phyloP scores from a whole-genome alignment of 2,888 invertebrate genomes.

The Protodeltote pygarga region DNA sequence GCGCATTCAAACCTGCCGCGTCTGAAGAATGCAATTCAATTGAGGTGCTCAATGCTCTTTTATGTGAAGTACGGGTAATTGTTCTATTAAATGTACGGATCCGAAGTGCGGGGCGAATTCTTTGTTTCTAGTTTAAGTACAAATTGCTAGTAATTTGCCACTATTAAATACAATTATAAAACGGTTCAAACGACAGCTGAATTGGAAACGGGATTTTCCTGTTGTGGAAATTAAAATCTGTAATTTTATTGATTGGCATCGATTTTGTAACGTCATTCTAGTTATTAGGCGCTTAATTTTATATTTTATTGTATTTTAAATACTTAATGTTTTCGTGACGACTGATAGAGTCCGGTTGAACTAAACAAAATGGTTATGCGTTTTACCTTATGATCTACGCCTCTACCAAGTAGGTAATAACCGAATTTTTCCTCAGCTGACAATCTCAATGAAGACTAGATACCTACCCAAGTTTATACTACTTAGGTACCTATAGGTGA shows the following conservation, averaged over 20 bases:
- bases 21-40: conserved; percentile 75
- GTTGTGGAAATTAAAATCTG: conserved; percentile 15
- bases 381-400: too few relatives aligned
- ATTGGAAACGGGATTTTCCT: conserved; percentile 28
- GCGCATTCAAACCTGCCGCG: conserved; percentile 62
- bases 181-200: conserved; percentile 20
- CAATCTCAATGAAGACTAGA: too few relatives aligned
- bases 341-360: too few relatives aligned
- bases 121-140: conserved; percentile 39
- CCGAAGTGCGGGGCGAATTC: conserved; percentile 25
- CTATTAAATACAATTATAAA: conserved; percentile 38
- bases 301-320: not conserved
- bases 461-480: too few relatives aligned
- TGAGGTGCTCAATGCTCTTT: conserved; percentile 71
- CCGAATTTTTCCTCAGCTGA: too few relatives aligned
- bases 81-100: conserved; percentile 58
- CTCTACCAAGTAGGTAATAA: too few relatives aligned
- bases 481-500: too few relatives aligned
- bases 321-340: too few relatives aligned
- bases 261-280: not conserved
- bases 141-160: conserved; percentile 32
- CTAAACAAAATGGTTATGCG: too few relatives aligned
- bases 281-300: not conserved
- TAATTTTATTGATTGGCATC: conserved; percentile 18
- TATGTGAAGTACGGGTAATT: conserved; percentile 68